Conservation (phyloP, 23 tunicate genomes). For the Styela clava region DNA sequence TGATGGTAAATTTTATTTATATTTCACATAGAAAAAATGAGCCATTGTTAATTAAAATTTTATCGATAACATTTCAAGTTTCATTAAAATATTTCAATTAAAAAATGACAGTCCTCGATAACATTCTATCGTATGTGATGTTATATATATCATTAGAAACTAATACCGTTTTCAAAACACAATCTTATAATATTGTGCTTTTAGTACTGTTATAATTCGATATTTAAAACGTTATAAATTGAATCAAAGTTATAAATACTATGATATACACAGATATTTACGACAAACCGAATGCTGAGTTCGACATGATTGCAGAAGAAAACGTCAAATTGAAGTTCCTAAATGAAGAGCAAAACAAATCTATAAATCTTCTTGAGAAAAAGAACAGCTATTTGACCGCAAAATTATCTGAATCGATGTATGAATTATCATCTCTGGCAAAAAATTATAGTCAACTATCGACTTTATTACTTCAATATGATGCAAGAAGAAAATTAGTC, state of each 20-base stretch:
- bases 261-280: neutral
- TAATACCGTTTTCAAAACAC: too few relatives aligned
- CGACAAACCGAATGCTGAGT: neutral
- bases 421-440: neutral
- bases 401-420: neutral
- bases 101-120: too few relatives aligned
- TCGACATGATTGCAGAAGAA: neutral
- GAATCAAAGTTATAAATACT: too few relatives aligned
- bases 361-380: slow-evolving; percentile 2
- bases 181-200: too few relatives aligned
- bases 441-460: slow-evolving; percentile 25
- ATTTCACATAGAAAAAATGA: too few relatives aligned
- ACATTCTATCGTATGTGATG: too few relatives aligned
- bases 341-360: neutral
- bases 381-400: neutral
- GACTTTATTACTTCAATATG: slow-evolving; percentile 4
- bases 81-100: too few relatives aligned
- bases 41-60: too few relatives aligned
- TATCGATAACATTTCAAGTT: too few relatives aligned
- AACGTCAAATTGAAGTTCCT: neutral
- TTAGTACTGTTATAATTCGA: too few relatives aligned
- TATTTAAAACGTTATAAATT: too few relatives aligned
- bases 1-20: neutral
- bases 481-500: neutral
- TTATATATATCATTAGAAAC: too few relatives aligned